Evolutionary conservation across 2,888 invertebrate species (phyloP).

Genomic region (Himalopsyche kuldschensis): DNA sequence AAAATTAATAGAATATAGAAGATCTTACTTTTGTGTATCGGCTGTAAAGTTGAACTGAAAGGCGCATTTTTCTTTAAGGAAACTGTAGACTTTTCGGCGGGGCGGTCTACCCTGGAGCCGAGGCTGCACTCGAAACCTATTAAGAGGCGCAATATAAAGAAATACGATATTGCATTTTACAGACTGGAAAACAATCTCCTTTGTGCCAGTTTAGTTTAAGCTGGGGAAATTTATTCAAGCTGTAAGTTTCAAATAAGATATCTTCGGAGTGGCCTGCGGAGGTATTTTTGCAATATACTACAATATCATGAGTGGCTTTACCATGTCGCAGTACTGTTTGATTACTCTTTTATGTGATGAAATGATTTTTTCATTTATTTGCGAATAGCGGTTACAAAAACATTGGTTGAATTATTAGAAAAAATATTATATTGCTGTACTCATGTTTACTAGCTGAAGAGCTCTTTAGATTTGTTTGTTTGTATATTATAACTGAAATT

Average conservation of each 20-base stretch:
- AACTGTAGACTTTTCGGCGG: not conserved
- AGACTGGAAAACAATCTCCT: conserved; percentile 21
- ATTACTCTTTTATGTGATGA: no score
- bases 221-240: not conserved
- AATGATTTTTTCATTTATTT: no score
- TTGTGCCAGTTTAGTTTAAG: conserved; percentile 10
- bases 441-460: no score
- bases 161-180: conserved; percentile 28
- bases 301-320: no score
- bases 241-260: not conserved
- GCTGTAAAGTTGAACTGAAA: not conserved
- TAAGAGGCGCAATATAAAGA: not conserved
- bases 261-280: not conserved
- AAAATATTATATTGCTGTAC: no score
- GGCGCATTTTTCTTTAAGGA: not conserved
- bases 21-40: not conserved
- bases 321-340: no score
- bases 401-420: no score
- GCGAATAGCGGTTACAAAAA: no score
- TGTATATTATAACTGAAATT: no score
- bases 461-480: no score
- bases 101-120: not conserved
- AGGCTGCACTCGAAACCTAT: not conserved
- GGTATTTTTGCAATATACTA: not conserved
- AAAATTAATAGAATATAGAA: no score